Evolutionary conservation across 2,888 invertebrate species (phyloP).

Genomic region (Scrobipalpa costella): DNA sequence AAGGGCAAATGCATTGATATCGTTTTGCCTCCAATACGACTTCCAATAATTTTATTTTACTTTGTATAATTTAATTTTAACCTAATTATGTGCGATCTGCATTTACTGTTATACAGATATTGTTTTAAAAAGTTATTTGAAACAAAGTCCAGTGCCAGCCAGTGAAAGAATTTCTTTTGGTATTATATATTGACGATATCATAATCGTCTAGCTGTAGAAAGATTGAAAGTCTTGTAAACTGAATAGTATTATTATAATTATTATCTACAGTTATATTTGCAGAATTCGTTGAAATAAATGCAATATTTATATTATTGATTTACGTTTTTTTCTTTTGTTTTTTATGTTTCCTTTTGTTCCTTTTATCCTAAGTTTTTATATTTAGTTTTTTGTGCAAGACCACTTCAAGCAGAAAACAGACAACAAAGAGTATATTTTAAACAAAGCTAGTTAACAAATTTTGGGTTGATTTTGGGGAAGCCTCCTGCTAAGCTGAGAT

Average conservation of each 20-base stretch:
- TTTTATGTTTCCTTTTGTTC: constrained; percentile 50
- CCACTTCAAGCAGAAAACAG: constrained; percentile 30
- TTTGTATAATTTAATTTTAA: constrained; percentile 77
- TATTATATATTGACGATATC: constrained; percentile 44
- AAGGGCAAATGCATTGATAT: constrained; percentile 57
- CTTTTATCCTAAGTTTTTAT: constrained; percentile 59
- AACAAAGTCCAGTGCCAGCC: constrained; percentile 74
- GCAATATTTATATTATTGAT: constrained; percentile 82
- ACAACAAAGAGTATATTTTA: constrained; percentile 45
- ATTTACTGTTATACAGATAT: constrained; percentile 78
- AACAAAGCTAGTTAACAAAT: constrained; percentile 40
- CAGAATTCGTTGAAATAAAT: constrained; percentile 82
- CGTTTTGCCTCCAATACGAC: constrained; percentile 73
- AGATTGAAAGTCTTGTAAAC: constrained; percentile 74
- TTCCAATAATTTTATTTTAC: constrained; percentile 76
- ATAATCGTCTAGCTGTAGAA: constrained; percentile 45
- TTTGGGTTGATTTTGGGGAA: constrained; percentile 40
- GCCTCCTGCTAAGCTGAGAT: constrained; percentile 52
- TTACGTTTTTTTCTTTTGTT: constrained; percentile 71
- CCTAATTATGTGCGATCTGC: constrained; percentile 74
- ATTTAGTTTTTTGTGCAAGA: constrained; percentile 50
- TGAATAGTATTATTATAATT: constrained; percentile 80
- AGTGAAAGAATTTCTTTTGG: constrained; percentile 65
- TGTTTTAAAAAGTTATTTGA: constrained; percentile 63
- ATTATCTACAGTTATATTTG: constrained; percentile 80